A percentile compares a stretch with the other conserved stretches of the same genome.
Evolutionary conservation across 1,140 invertebrate species (phyloP).

Genomic region (Solenopsis invicta): DNA sequence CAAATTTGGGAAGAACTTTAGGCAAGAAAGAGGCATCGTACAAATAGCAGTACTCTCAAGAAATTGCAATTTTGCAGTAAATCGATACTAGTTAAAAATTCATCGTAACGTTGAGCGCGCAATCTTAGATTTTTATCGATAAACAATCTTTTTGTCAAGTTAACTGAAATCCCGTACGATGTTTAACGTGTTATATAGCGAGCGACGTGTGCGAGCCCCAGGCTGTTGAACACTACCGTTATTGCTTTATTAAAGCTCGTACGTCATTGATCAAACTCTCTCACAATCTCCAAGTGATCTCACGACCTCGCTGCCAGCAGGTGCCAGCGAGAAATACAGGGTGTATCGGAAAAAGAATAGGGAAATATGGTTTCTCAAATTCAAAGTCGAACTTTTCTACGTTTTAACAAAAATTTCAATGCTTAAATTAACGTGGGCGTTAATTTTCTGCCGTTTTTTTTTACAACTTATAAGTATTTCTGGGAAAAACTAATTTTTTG

Average conservation of each 20-base stretch:
- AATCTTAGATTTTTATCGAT: neutral
- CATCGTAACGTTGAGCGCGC: neutral
- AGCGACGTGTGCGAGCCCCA: neutral
- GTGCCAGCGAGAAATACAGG: neutral
- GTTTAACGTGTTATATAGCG: neutral
- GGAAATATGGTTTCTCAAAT: neutral
- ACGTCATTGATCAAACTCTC: slow-evolving; percentile 57
- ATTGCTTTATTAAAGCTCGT: slow-evolving; percentile 41
- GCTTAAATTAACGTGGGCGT: neutral
- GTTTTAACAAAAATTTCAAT: neutral
- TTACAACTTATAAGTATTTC: neutral
- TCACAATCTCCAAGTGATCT: slow-evolving; percentile 15
- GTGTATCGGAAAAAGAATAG: neutral
- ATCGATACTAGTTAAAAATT: neutral
- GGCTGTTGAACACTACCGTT: slow-evolving; percentile 37
- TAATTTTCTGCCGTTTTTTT: neutral
- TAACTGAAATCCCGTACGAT: neutral
- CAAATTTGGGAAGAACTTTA: neutral
- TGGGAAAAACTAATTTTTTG: neutral
- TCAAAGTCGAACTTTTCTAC: neutral
- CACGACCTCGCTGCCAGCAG: slow-evolving; percentile 29
- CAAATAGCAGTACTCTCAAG: neutral
- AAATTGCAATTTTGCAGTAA: neutral
- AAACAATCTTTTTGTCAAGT: neutral
- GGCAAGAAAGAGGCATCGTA: neutral